phyloP scores from a whole-genome alignment of 2,888 invertebrate genomes.

The Lathronympha strigana region DNA sequence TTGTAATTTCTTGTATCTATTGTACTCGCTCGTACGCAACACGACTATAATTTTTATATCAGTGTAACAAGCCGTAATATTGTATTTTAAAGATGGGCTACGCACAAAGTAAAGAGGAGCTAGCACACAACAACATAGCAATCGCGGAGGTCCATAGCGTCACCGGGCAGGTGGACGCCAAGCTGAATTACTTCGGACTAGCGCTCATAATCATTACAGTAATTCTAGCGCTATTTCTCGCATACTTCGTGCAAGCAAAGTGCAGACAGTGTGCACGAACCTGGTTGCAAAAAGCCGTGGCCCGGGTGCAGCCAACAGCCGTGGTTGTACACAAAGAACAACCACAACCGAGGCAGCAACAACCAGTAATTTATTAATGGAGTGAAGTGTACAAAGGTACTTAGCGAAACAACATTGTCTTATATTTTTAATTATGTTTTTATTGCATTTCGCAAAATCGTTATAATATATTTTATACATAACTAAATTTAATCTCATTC shows the following conservation, averaged over 20 bases:
- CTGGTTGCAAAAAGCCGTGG: slow-evolving; percentile 1
- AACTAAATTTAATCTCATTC: not conserved
- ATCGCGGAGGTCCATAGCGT: not conserved
- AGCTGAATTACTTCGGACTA: not conserved
- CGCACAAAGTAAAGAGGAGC: not conserved
- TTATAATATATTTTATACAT: not conserved
- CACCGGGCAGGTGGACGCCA: not conserved
- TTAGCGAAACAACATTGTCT: not conserved
- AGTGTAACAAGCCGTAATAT: too few species aligned
- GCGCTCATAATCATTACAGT: not conserved
- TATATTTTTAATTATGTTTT: not conserved
- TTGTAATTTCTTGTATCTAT: too few species aligned
- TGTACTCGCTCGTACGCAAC: too few species aligned
- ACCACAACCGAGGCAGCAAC: not conserved
- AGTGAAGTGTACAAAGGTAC: not conserved
- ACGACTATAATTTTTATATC: too few species aligned
- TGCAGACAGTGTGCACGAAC: not conserved
- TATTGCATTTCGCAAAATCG: not conserved
- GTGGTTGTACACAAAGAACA: not conserved
- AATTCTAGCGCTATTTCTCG: not conserved
- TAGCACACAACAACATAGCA: not conserved
- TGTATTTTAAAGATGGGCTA: not conserved
- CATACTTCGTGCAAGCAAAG: slow-evolving; percentile 1
- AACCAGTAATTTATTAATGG: not conserved
- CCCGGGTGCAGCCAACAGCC: not conserved